Base-by-base conservation (phyloP, 2,113 vertebrate species). In the Candoia aspera region DNA sequence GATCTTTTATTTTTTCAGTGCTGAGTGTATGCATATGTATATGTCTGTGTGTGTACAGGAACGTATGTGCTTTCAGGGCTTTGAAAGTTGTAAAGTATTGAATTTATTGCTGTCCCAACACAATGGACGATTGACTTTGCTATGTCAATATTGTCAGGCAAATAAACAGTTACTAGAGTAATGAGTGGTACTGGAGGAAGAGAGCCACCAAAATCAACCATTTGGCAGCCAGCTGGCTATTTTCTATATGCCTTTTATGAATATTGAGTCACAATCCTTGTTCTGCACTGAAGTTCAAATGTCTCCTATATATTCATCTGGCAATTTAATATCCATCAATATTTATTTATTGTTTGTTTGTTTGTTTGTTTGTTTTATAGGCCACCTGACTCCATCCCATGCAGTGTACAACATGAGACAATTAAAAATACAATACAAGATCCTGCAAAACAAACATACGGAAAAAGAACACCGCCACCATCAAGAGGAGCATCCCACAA, bases 241-340 rank as follows among this genome's bases (percentile, higher is more conserved):
- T 85, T 91, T 92, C 90, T 62, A 94, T 4, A 55, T 91, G 90
- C 95, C 94, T 79, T 92, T 8, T 92, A 93, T 60, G 68, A 90
- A 92, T 92, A 84, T 29, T 90, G 54, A 84, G 95, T 94, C 64
- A 26, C 0, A 23, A 2, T 88, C 0, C 8, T 84, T 42, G 42
- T 4, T 57, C 4, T 37, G 33, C 6, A n/a, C 1, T 86, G 58
- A 3, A 4, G 46, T 57, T 92, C 23, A 92, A 92, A 33, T 58
- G 90, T 73, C 55, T 1, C 1, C 33, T n/a, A 68, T 87, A 9
- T 79, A 57, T 3, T 64, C 8, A 89, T 90, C 92, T 92, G 53
- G 29, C 58, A 92, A 90, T 26, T 87, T 94, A 84, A 79, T 92
- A 58, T 5, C 29, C 55, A 87, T 87, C 54, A 87, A 58, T 58